Evolutionary conservation across 1,140 invertebrate genomes (phyloP), one percentile per base, ranked within the genome.

Genomic region (Trachymyrmex septentrionalis): DNA sequence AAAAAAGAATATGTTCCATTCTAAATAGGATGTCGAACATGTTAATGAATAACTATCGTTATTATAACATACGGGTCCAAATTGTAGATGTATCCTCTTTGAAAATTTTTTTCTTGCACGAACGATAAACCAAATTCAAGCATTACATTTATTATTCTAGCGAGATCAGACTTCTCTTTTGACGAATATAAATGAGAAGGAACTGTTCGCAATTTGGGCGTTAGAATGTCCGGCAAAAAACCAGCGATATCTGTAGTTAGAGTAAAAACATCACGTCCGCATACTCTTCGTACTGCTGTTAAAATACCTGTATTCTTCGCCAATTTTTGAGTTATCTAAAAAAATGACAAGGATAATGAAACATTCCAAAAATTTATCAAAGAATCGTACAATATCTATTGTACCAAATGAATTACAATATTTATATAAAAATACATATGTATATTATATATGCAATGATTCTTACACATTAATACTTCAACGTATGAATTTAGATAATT

Each of bases 61-160:
- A 69, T 53, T 72, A 12, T 57, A 73, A 96, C 96, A 96, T 97
- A 98, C 93, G 98, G 98, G 93, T 99, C 98, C 3, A 99, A 93
- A 63, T 97, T 95, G 93, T 97, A 99, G 5, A 96, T 95, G 94
- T 98, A 99, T 59, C 96, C 96, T 66, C 98, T 98, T 88, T 99
- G 98, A 0, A 94, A 88, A 6, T 95, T 96, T 66, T 97, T 97
- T 78, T 98, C 97, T 95, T 99, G 99, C 1, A 97, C 95, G 94
- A 98, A 99, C 27, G 97, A 97, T 72, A 99, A 95, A 86, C 98
- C 98, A 93, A 99, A 98, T 92, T 98, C 97, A 53, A 99, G 96
- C 98, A 99, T 98, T 0, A 98, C 96, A 78, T 97, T 96, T 1
- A 99, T 97, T n/a, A 98, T 96, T 30, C 96, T 95, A 0, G 94